These are phyloP conservation scores for Hyperoplus immaculatus DNA, from an alignment of 2,797 vertebrate species.

Conservation along the genomic window DNA sequence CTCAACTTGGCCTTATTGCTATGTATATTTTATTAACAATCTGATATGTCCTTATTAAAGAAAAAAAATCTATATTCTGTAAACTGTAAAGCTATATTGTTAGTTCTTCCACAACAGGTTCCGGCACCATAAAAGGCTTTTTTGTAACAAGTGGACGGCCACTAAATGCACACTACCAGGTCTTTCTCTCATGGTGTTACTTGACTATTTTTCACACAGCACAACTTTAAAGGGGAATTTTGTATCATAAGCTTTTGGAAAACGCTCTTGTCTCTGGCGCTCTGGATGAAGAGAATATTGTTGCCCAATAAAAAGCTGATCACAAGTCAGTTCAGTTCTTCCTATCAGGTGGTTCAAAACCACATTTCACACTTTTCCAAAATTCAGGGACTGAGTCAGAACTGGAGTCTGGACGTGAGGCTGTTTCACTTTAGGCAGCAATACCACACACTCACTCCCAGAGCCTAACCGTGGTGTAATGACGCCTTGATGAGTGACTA, in stretches of 20 bases:
- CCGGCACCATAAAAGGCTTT: slow-evolving; percentile 20
- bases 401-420: slow-evolving; percentile 48
- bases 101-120: slow-evolving; percentile 60
- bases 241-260: slow-evolving; percentile 63
- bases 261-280: slow-evolving; percentile 28
- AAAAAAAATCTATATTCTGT: slow-evolving; percentile 27
- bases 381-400: background rate
- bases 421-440: slow-evolving; percentile 39
- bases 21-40: slow-evolving; percentile 69
- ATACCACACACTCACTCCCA: slow-evolving; percentile 33
- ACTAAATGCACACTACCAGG: slow-evolving; percentile 71
- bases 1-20: slow-evolving; percentile 67
- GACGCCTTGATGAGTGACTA: slow-evolving; percentile 13
- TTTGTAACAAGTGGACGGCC: slow-evolving; percentile 51
- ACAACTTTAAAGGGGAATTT: slow-evolving; percentile 58
- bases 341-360: slow-evolving; percentile 34
- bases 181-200: slow-evolving; percentile 63
- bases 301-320: slow-evolving; percentile 27
- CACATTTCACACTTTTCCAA: slow-evolving; percentile 22
- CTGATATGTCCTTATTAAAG: slow-evolving; percentile 54
- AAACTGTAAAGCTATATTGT: slow-evolving; percentile 62
- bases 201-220: slow-evolving; percentile 67
- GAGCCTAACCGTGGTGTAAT: slow-evolving; percentile 42
- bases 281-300: slow-evolving; percentile 35
- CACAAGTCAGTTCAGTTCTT: slow-evolving; percentile 16